A percentile compares a stretch with the other conserved stretches of the same genome.
Conservation (phyloP, 1,140 invertebrate genomes). For the Ceratosolen solmsi region DNA sequence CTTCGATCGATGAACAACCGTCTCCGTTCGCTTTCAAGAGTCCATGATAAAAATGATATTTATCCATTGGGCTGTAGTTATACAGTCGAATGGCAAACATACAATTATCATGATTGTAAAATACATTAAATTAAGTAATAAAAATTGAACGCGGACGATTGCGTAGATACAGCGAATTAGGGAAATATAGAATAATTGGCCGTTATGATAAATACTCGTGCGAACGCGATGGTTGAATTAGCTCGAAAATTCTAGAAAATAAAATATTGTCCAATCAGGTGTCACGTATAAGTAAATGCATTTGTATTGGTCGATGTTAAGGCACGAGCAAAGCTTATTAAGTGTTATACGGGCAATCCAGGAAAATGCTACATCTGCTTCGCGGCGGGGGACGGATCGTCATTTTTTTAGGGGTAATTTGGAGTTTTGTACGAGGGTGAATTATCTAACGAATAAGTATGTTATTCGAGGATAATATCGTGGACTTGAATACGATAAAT, state of each 20-base stretch:
- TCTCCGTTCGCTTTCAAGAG: not conserved
- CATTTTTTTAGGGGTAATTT: constrained; percentile 59
- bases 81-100: no score
- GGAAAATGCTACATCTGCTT: constrained; percentile 60
- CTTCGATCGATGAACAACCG: not conserved
- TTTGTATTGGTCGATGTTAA: not conserved
- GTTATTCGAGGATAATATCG: constrained; percentile 50
- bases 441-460: constrained; percentile 54
- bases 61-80: no score
- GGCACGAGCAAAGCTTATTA: constrained; percentile 6
- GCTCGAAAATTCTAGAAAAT: not conserved
- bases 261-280: not conserved
- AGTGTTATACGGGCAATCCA: constrained; percentile 31
- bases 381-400: constrained; percentile 57
- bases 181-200: no score
- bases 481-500: constrained; percentile 36
- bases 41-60: not conserved
- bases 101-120: no score
- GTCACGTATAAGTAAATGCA: no score
- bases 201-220: no score
- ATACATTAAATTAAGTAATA: no score
- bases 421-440: constrained; percentile 49
- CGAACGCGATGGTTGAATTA: no score
- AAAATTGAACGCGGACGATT: no score
- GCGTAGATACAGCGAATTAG: no score